phyloP scores from a whole-genome alignment of 2,113 vertebrate genomes.

The Menidia beryllina region DNA sequence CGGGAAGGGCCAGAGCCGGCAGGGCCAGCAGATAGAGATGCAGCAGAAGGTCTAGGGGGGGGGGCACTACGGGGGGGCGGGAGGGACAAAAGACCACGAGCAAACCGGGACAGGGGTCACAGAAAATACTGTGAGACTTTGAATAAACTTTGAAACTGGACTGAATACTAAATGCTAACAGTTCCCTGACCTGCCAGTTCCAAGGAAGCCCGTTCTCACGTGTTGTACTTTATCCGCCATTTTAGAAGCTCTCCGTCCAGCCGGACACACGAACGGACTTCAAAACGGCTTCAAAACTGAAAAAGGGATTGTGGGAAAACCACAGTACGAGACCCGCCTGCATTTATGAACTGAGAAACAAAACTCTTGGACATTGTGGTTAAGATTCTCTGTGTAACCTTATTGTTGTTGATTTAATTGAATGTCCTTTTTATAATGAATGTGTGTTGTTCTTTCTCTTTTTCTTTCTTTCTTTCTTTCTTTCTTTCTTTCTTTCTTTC shows the following conservation, averaged over 20 bases:
- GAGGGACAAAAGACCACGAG: slow-evolving; percentile 10
- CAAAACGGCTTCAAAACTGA: slow-evolving; percentile 27
- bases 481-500: slow-evolving; percentile 22
- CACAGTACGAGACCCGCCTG: slow-evolving; percentile 49
- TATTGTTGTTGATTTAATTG: slow-evolving; percentile 21
- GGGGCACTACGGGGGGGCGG: slow-evolving; percentile 27
- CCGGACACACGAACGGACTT: slow-evolving; percentile 20
- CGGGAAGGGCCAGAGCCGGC: slow-evolving; percentile 85
- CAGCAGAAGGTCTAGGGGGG: slow-evolving; percentile 85
- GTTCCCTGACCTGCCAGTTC: background rate
- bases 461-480: background rate
- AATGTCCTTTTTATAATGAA: slow-evolving; percentile 25
- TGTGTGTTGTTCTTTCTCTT: slow-evolving; percentile 33
- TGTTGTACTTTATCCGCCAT: slow-evolving; percentile 21
- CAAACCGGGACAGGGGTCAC: background rate
- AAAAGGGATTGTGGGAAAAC: slow-evolving; percentile 40
- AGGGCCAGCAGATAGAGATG: slow-evolving; percentile 95
- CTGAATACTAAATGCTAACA: slow-evolving; percentile 9
- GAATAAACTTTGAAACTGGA: slow-evolving; percentile 2
- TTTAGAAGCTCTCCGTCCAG: slow-evolving; percentile 38
- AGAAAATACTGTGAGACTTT: slow-evolving; percentile 12
- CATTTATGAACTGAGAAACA: slow-evolving; percentile 54
- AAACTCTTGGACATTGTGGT: slow-evolving; percentile 59
- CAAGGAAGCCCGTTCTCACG: slow-evolving; percentile 4
- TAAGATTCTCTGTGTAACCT: slow-evolving; percentile 41